Evolutionary conservation across 2,797 vertebrate genomes (phyloP), one percentile per base, ranked within the genome.

Genomic region (Austrolebias charrua): DNA sequence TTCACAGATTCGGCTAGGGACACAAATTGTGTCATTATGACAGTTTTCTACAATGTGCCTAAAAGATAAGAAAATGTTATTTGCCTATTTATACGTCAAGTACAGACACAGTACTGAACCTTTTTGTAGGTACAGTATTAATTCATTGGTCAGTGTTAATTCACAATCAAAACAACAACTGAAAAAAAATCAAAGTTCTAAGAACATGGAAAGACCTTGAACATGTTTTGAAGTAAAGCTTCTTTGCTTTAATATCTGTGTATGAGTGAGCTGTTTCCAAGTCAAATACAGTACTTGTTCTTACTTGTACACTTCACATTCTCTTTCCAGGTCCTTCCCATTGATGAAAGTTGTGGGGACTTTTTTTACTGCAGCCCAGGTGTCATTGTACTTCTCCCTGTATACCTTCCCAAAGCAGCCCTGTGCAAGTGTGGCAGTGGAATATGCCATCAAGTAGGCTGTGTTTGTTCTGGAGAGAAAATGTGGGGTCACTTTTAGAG

Each of bases 371-470:
- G 91, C 91, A 20, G 92, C 91, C 90, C 90, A 91, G 9, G 78
- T 71, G 2, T 88, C 91, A 0, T 88, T 77, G 73, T 86, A 92
- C 51, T 87, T 88, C 75, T 90, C 61, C 40, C 69, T 90, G 73
- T 93, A 93, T n/a, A 93, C 73, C 63, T 93, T 92, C 55, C 92
- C 92, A 55, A 93, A 92, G 59, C 86, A 90, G 66, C 92, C 92
- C 53, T 78, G 9, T 11, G 91, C 92, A 2, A 93, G 43, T 1
- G 92, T 93, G 14, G 44, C 42, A 4, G 89, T 90, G 31, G 88
- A 88, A 62, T 80, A 86, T 4, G 89, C 91, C 91, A 93, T 93
- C 69, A 73, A 42, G 52, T 15, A 33, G 35, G 45, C 0, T 6
- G 6, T 29, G 51, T 14, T 47, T 40, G 5, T 9, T 14, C 49